Conservation (phyloP, 2,113 vertebrate species). For the Daubentonia madagascariensis region DNA sequence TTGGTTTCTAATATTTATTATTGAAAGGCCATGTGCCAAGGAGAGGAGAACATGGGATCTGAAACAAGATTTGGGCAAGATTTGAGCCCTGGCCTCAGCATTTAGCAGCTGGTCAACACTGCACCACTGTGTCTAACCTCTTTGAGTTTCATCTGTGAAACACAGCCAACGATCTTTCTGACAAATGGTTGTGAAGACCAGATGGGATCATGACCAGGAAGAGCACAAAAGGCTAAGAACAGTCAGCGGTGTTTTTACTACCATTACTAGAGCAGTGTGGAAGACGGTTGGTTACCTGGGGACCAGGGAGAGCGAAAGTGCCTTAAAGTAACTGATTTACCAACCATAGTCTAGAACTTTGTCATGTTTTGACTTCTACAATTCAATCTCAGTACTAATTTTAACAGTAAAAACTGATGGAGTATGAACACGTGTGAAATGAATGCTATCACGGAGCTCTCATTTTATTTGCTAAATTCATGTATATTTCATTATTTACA, state of each 20-base stretch:
- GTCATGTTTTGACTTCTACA: neutral
- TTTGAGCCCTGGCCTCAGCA: fast-evolving
- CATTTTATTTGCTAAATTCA: neutral
- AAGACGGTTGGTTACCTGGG: too few species aligned
- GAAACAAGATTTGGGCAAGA: neutral
- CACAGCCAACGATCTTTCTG: neutral
- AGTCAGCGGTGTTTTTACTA: too few species aligned
- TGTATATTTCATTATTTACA: neutral
- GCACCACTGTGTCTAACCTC: too few species aligned
- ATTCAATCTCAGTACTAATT: neutral
- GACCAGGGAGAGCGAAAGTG: neutral
- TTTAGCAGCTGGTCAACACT: too few species aligned
- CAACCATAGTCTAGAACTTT: neutral
- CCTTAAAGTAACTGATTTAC: neutral
- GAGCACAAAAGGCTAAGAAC: neutral
- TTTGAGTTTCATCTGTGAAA: neutral
- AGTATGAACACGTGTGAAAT: neutral
- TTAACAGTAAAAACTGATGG: neutral
- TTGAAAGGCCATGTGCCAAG: neutral
- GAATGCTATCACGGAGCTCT: neutral
- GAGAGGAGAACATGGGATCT: neutral
- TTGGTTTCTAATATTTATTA: neutral
- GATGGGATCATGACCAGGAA: neutral
- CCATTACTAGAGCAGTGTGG: fast-evolving
- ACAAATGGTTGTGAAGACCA: neutral